Conservation (phyloP, 2,113 vertebrate genomes). For the Pachyramphus minor region DNA sequence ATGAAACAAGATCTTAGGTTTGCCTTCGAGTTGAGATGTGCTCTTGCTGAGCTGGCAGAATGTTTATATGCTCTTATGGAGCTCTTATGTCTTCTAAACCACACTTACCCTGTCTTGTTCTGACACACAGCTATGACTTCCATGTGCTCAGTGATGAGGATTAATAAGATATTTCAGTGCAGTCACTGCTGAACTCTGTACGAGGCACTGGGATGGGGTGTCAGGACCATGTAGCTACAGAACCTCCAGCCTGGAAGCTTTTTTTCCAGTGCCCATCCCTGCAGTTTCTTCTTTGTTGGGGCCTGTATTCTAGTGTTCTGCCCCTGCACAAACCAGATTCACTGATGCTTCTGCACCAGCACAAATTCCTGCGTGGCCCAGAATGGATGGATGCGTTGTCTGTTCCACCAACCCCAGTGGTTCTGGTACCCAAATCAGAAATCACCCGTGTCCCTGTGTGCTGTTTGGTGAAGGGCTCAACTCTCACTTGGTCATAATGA, state of each 20-base stretch:
- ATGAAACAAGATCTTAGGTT: background rate
- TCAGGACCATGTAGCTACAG: background rate
- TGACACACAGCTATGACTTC: background rate
- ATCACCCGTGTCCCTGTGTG: accelerated
- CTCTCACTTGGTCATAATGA: background rate
- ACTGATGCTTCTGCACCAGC: background rate
- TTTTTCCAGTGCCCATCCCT: background rate
- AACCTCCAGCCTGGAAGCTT: background rate
- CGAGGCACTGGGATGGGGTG: accelerated
- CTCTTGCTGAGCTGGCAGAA: background rate
- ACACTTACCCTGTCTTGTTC: background rate
- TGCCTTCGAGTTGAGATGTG: background rate
- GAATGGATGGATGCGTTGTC: background rate
- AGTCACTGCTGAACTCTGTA: background rate
- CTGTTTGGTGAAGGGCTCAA: background rate
- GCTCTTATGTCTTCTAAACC: background rate
- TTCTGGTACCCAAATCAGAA: background rate
- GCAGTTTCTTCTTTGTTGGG: background rate
- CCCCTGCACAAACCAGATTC: background rate
- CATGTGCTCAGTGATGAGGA: background rate
- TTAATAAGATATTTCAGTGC: background rate
- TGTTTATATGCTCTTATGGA: background rate
- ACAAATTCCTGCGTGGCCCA: accelerated
- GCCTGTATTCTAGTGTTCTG: background rate
- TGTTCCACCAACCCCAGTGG: background rate